These are phyloP conservation scores for Lacerta viridis DNA, from an alignment of 2,797 vertebrate species.

Conservation along the genomic window DNA sequence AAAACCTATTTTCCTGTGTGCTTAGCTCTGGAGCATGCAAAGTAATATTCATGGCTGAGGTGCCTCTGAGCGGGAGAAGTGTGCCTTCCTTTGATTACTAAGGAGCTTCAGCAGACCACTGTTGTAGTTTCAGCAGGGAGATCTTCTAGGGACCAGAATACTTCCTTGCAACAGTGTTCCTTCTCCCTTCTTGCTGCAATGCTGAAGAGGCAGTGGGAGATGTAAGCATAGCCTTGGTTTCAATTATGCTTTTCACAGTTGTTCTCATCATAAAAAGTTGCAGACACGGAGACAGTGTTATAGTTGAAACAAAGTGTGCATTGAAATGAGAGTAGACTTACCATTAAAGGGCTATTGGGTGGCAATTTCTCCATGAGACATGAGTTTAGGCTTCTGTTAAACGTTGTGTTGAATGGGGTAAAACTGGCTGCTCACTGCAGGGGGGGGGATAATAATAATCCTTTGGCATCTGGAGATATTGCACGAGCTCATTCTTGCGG, in stretches of 20 bases:
- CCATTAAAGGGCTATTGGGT: neutral
- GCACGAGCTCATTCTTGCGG: slow-evolving; percentile 29
- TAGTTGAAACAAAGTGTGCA: slow-evolving; percentile 46
- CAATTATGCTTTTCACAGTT: slow-evolving; percentile 33
- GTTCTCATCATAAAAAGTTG: slow-evolving; percentile 40
- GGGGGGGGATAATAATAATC: slow-evolving; percentile 26
- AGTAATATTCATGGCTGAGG: neutral
- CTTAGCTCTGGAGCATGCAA: neutral
- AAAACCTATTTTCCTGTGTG: neutral
- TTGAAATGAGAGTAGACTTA: slow-evolving; percentile 47
- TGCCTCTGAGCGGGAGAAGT: neutral
- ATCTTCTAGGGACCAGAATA: neutral
- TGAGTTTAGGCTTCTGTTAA: slow-evolving; percentile 44
- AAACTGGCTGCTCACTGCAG: slow-evolving; percentile 48
- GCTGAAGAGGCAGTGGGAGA: slow-evolving; percentile 13
- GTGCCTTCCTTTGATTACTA: neutral
- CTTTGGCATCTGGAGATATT: slow-evolving; percentile 52
- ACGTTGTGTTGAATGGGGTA: slow-evolving; percentile 41
- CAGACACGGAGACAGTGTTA: slow-evolving; percentile 13
- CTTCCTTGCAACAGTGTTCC: neutral
- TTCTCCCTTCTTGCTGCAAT: neutral
- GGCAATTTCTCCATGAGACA: slow-evolving; percentile 43
- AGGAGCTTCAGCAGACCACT: neutral
- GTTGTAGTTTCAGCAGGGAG: neutral
- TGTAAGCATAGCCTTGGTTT: slow-evolving; percentile 36